These are phyloP conservation scores for Creontiades dilutus DNA, from an alignment of 2,888 invertebrate genomes.

Conservation along the genomic window DNA sequence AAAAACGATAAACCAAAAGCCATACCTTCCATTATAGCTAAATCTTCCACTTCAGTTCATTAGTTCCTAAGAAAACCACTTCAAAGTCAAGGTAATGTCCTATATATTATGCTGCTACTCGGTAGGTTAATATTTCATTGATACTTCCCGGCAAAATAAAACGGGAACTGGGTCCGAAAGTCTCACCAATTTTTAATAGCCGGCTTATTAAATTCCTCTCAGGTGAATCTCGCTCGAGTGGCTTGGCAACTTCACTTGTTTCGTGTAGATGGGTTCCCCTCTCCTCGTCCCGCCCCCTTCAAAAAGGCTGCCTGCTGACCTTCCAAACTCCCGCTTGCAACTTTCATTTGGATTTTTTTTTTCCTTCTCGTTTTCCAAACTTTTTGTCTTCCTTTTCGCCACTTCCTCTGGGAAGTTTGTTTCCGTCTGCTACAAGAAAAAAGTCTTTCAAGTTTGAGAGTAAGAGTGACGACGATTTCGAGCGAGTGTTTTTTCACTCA, in stretches of 20 bases:
- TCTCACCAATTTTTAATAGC: not conserved
- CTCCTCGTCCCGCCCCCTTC: not conserved
- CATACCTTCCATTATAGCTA: too few relatives aligned
- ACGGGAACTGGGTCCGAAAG: not conserved
- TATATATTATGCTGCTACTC: not conserved
- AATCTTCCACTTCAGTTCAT: too few relatives aligned
- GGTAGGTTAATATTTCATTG: not conserved
- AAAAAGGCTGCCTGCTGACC: conserved; percentile 10
- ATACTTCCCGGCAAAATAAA: not conserved
- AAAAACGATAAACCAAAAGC: too few relatives aligned
- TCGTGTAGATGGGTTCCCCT: not conserved
- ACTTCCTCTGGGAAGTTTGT: not conserved
- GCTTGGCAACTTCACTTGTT: conserved; percentile 1
- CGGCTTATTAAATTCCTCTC: not conserved
- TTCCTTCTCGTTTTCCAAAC: not conserved
- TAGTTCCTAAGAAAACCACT: too few relatives aligned
- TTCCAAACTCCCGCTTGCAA: conserved; percentile 2
- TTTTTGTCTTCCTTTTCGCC: not conserved
- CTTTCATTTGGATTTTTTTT: not conserved
- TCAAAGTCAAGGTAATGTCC: too few relatives aligned
- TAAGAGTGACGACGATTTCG: not conserved
- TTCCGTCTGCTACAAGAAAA: not conserved
- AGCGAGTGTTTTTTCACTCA: not conserved
- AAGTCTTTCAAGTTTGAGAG: not conserved
- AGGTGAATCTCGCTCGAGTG: not conserved